These are phyloP conservation scores for Leptogaster cylindrica DNA, from an alignment of 2,888 invertebrate species.

Conservation along the genomic window DNA sequence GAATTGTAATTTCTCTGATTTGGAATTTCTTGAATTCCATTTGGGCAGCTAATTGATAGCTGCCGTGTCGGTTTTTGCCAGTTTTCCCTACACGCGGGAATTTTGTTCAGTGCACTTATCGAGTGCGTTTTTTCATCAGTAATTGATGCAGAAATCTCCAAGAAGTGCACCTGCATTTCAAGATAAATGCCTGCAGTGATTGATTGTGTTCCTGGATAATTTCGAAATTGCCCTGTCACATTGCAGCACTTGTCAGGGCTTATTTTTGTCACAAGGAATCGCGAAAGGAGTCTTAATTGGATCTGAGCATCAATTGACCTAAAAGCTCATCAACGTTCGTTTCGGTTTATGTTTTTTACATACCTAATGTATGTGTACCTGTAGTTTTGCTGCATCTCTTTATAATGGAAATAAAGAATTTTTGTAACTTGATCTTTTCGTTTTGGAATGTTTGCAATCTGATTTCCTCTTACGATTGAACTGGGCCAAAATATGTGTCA, in stretches of 20 bases:
- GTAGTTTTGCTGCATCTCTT: too few species aligned
- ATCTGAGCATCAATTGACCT: conserved; percentile 8
- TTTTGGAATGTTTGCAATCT: too few species aligned
- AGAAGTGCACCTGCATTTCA: conserved; percentile 34
- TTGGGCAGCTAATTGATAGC: conserved; percentile 30
- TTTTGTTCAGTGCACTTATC: conserved; percentile 38
- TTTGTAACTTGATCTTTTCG: too few species aligned
- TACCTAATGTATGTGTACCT: too few species aligned
- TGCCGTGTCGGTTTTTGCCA: conserved; percentile 14
- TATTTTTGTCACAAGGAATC: conserved; percentile 13
- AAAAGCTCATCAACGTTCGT: too few species aligned
- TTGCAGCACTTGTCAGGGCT: conserved; percentile 14
- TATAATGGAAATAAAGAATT: too few species aligned
- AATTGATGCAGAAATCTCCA: conserved; percentile 29
- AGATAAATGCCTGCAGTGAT: conserved; percentile 34
- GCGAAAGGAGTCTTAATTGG: conserved; percentile 20
- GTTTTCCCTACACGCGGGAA: conserved; percentile 24
- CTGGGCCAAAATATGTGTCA: too few species aligned
- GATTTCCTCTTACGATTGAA: too few species aligned
- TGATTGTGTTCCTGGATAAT: conserved; percentile 37
- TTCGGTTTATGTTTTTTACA: too few species aligned
- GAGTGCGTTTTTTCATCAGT: conserved; percentile 35
- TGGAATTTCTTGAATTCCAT: conserved; percentile 36
- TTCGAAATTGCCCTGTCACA: conserved; percentile 40
- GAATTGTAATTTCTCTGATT: conserved; percentile 37